Evolutionary conservation across 2,888 invertebrate genomes (phyloP), one percentile per base, ranked within the genome.

Genomic region (Amblyjoppa proteus): DNA sequence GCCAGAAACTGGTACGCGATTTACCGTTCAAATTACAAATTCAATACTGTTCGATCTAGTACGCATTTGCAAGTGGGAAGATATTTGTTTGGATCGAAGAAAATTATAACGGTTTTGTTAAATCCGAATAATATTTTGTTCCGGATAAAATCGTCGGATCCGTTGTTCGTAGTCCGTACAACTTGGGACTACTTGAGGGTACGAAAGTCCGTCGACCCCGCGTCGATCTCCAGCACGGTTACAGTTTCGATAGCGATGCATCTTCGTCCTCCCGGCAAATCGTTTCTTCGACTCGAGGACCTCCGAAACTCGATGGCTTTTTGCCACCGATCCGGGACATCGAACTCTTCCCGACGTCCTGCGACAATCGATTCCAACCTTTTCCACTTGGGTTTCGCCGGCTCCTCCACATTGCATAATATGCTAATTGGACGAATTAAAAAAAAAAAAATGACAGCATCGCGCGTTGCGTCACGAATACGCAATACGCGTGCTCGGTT

Each of bases 191-290:
- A 41, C 31, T 6, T 20, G 11, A 64, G 49, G 45, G n/a, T n/a
- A n/a, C 31, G n/a, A 75, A 75, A 13, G 75, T 75, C 13, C 75
- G 64, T 49, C 49, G 75, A 75, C 75, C 61, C 49, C 49, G n/a
- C 25, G 34, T 45, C 58, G 56, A 61, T 75, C 64, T 41, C 64
- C 64, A 16, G 45, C 75, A 31, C n/a, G 68, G 38, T 61, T 64
- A 64, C 61, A 75, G 31, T 75, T 75, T 49, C 49, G 45, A 64
- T 49, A 61, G 28, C 61, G 61, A 45, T 75, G 64, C 49, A 49
- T 61, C 64, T 45, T 31, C 64, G 61, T 45, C 75, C 28, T 75
- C 75, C 31, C 61, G 49, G 34, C 56, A 75, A 75, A 75, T 75
- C 75, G 75, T 75, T 75, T 75, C 75, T 45, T 64, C 75, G 75